Conservation (phyloP, 2,797 vertebrate species). For the Thripadectes ignobilis region DNA sequence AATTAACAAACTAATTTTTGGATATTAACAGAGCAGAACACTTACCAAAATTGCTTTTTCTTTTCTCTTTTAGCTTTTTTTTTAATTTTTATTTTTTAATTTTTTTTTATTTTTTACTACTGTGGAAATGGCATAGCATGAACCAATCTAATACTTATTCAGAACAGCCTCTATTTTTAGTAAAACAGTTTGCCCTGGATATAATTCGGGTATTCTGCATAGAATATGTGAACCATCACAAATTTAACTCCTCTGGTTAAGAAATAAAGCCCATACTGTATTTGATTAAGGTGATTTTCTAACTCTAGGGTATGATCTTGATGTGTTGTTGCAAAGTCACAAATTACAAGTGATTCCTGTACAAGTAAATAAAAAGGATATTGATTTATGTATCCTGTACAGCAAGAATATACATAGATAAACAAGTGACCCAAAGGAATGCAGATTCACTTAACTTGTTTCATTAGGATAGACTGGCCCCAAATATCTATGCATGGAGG, state of each 20-base stretch:
- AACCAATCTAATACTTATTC: conserved; percentile 40
- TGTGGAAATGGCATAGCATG: conserved; percentile 6
- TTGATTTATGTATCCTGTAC: not conserved
- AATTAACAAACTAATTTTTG: not conserved
- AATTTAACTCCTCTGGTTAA: not conserved
- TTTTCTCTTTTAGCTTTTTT: fast-evolving
- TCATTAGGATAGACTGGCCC: not conserved
- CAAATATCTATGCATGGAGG: not conserved
- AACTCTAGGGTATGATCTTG: not conserved
- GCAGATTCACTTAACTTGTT: not conserved
- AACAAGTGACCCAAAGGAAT: not conserved
- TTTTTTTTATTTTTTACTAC: not conserved
- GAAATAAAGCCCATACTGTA: not conserved
- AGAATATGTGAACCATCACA: not conserved
- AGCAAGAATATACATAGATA: not conserved
- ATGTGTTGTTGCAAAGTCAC: not conserved
- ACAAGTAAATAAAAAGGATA: not conserved
- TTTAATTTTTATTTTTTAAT: not conserved
- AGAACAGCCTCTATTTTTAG: conserved; percentile 62
- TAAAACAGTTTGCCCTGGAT: conserved; percentile 11
- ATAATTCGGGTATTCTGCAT: conserved; percentile 41
- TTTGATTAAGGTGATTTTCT: not conserved
- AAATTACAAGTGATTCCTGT: not conserved
- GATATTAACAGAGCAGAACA: not conserved
- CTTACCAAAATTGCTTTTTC: not conserved